Base-by-base conservation (phyloP, 2,797 vertebrate species). In the Cygnus olor region DNA sequence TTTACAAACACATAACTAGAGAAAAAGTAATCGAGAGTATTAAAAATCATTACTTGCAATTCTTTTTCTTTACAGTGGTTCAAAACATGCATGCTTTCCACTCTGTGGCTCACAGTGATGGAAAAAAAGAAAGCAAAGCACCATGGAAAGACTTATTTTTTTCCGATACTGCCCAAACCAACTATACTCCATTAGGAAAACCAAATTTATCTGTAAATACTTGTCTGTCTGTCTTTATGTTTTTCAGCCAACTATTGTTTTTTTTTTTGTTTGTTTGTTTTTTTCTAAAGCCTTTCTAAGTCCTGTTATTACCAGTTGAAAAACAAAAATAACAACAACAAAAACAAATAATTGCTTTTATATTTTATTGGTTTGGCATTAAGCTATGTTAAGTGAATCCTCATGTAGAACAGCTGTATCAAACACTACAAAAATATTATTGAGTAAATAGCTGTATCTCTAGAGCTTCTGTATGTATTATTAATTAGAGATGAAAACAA, bases 401-500 rank as follows among this genome's bases (percentile, higher is more conserved):
- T 93, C 63, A 61, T 54, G 74, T 40, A 51, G 93, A 96, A 69
- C 71, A 94, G 60, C 45, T 93, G 70, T 83, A 95, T 93, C 51
- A 74, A 91, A 72, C 66, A 90, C 66, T 81, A 85, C 79, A 79
- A 82, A 93, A 80, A 89, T 80, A 88, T 94, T 95, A 64, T 93
- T 96, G 89, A 96, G 81, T 83, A 96, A 96, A 94, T 63, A 95
- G 64, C 14, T 6, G 30, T 64, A 57, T 88, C 68, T 89, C 92
- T 96, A 76, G 66, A 89, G 90, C 80, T 74, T 58, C 66, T 80
- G 14, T 58, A 96, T 94, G 94, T 96, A 96, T 96, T 80, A 96
- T 95, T 97, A 98, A 96, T 97, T 94, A 96, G 90, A 81, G 72
- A 95, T 44, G n/a, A 81, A 97, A 96, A 93, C 58, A 93, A 94